A percentile compares a stretch with the other conserved stretches of the same genome.
Conservation (phyloP, 2,797 vertebrate species). For the Urophycis tenuis region DNA sequence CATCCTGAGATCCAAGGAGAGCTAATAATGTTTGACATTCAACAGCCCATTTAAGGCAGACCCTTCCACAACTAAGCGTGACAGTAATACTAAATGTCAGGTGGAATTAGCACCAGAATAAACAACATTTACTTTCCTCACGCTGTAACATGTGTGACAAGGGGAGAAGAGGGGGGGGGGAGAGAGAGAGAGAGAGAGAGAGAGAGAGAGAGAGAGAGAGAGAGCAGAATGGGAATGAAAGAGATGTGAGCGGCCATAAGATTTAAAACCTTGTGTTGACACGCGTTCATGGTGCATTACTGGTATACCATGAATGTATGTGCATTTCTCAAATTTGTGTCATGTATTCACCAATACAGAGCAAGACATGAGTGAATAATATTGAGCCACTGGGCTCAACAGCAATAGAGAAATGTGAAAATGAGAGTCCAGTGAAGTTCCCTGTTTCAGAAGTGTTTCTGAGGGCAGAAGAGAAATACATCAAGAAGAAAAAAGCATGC, state of each 20-base stretch:
- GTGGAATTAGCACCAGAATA: slow-evolving; percentile 72
- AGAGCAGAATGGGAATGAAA: background rate
- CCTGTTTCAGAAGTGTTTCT: background rate
- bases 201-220: slow-evolving; percentile 26
- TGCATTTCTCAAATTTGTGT: background rate
- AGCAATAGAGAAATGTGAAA: background rate
- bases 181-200: slow-evolving; percentile 32
- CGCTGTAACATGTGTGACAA: slow-evolving; percentile 38
- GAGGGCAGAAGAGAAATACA: background rate
- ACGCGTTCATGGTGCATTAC: slow-evolving; percentile 24
- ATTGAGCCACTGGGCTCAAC: background rate
- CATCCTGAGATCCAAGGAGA: slow-evolving; percentile 60
- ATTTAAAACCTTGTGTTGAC: slow-evolving; percentile 44
- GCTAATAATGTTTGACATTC: slow-evolving; percentile 76
- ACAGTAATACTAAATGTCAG: slow-evolving; percentile 78
- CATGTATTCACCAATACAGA: background rate
- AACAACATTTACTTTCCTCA: slow-evolving; percentile 63
- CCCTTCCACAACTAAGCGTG: slow-evolving; percentile 69
- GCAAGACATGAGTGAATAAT: background rate
- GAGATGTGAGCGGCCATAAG: slow-evolving; percentile 5
- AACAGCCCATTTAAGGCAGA: slow-evolving; percentile 70
- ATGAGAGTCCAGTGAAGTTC: background rate
- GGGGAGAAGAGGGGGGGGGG: slow-evolving; percentile 39
- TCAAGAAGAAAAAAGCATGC: background rate
- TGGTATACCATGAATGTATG: background rate